Base-by-base conservation (phyloP, 2,113 vertebrate species). In the Callospermophilus lateralis region DNA sequence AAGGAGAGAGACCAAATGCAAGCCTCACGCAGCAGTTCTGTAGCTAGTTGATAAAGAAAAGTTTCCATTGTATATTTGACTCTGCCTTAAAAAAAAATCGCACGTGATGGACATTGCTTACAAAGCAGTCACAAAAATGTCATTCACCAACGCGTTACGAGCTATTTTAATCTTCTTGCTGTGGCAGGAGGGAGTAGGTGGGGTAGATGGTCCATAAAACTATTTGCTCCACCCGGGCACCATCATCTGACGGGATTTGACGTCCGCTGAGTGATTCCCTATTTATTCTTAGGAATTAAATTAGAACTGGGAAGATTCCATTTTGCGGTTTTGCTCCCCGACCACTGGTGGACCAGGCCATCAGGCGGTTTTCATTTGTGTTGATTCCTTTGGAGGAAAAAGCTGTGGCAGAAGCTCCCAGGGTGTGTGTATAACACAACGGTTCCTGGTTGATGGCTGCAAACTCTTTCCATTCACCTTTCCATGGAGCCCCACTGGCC, bases 221-320 rank as follows among this genome's bases (percentile, higher is more conserved):
- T 37, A 20, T 95, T 72, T 92, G 93, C 93, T 97, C 22, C 70
- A 0, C 45, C 45, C 22, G 91, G 83, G 68, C 55, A 42, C 53
- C 17, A 2, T 84, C 68, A 63, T 94, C 72, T 24, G 87, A 81
- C 32, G 3, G 20, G 78, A 42, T 32, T 61, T 89, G 93, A 90
- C 58, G 85, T 55, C 89, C 30, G 86, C 53, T 93, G 91, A 96
- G 89, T 97, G 97, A 97, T 90, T 28, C 78, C 34, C 89, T 77
- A 58, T 92, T 94, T 93, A 79, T 87, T 77, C 84, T 81, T 76
- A 87, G 53, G 93, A 93, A 80, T 94, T 84, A 53, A 91, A 77
- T 93, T 80, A 90, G 93, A 67, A 48, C 6, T 3, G 53, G 92
- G 80, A 65, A 28, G 53, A 26, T 67, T 96, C 92, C 28, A 1